Conservation (phyloP, 2,113 vertebrate species). For the Isurus oxyrinchus region DNA sequence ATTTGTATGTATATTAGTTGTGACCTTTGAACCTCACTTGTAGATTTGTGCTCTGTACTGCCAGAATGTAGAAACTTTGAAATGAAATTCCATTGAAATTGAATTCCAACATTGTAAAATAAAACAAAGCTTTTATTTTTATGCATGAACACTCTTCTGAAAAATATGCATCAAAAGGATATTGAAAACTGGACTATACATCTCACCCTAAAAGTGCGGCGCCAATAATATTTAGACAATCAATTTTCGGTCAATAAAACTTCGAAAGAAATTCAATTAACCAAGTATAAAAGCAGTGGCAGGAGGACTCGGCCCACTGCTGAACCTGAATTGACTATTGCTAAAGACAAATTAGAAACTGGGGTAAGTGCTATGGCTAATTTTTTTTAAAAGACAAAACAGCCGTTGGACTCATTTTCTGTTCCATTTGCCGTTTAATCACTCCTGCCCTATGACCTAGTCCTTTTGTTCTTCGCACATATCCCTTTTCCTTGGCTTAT, state of each 20-base stretch:
- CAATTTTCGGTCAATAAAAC: background rate
- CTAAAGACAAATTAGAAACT: background rate
- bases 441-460: background rate
- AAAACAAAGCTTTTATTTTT: background rate
- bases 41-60: background rate
- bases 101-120: conserved; percentile 3
- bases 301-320: background rate
- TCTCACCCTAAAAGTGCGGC: background rate
- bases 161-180: background rate
- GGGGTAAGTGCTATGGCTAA: background rate
- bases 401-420: background rate
- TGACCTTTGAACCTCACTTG: background rate
- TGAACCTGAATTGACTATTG: background rate
- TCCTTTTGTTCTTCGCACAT: background rate
- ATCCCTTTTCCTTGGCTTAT: background rate
- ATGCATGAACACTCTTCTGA: background rate
- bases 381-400: background rate
- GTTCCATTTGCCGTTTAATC: background rate
- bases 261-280: background rate
- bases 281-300: background rate
- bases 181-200: background rate
- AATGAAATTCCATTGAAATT: background rate
- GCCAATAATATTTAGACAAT: background rate
- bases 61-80: background rate
- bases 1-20: background rate